These are phyloP conservation scores for Drosophila sp. DNA, from an alignment of 1,140 invertebrate genomes.

Conservation along the genomic window DNA sequence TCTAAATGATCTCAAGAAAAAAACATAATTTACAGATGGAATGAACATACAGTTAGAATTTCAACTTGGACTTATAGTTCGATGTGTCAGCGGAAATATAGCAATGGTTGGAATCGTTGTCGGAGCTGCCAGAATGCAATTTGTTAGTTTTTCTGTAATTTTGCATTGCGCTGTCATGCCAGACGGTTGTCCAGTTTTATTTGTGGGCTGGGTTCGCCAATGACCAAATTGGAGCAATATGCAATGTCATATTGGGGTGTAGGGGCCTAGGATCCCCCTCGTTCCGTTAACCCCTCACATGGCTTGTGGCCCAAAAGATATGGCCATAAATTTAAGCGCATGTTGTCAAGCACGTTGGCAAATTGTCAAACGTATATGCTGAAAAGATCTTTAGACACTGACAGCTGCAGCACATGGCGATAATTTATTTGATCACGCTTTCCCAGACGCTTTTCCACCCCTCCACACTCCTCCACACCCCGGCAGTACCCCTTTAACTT, in stretches of 20 bases:
- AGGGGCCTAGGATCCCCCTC: neutral
- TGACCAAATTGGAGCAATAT: constrained; percentile 73
- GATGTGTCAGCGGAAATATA: constrained; percentile 52
- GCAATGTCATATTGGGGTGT: constrained; percentile 60
- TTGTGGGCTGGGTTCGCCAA: constrained; percentile 42
- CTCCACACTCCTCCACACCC: constrained; percentile 20
- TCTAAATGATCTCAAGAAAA: neutral
- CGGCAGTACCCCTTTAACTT: constrained; percentile 30
- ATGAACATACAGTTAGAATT: constrained; percentile 26
- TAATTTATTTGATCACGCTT: constrained; percentile 56
- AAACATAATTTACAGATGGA: constrained; percentile 12
- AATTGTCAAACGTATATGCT: constrained; percentile 66
- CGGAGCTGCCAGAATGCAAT: constrained; percentile 10
- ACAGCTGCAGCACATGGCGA: constrained; percentile 29
- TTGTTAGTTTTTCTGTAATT: constrained; percentile 17
- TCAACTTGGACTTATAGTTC: neutral
- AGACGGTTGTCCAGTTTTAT: neutral
- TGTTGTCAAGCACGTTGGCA: constrained; percentile 62
- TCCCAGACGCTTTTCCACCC: constrained; percentile 18
- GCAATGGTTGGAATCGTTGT: constrained; percentile 4
- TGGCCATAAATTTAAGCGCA: constrained; percentile 64
- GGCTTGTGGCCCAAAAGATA: constrained; percentile 29
- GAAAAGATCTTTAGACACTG: constrained; percentile 73
- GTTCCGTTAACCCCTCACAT: neutral
- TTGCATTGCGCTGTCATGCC: constrained; percentile 21